Base-by-base conservation (phyloP, 1,140 invertebrate genomes). In the Apis florea region DNA sequence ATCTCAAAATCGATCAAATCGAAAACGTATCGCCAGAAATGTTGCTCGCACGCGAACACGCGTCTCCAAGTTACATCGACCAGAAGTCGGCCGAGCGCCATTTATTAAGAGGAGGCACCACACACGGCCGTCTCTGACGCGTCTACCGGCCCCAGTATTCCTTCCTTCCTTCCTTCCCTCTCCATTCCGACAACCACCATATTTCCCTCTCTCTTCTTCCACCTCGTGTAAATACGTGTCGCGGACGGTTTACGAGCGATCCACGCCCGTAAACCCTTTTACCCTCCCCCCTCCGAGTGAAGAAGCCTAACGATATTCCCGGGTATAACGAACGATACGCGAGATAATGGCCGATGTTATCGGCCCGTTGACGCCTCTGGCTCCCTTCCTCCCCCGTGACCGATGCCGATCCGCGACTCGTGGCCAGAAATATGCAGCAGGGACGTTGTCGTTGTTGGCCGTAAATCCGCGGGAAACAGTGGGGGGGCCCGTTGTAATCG, bases 341-440 rank as follows among this genome's bases (percentile, higher is more conserved):
- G 84, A 84, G 85, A 89, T 90, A 91, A 90, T 88, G 84, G 85
- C 8, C 72, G 85, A 89, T 87, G 84, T 75, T 89, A 90, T 89
- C 87, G 83, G 4, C 17, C 61, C 63, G 76, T 77, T 40, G 67
- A 51, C 56, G 64, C 26, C 49, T 17, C 49, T 17, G 12, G 15
- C n/a, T n/a, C n/a, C n/a, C n/a, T n/a, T n/a, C n/a, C n/a, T n/a
- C n/a, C 58, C 6, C 15, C 68, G 66, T 84, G 70, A 80, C 63
- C 78, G 76, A 85, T 87, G 77, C 51, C 71, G 79, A 83, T 85
- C 70, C 54, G 26, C 54, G 26, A 40, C 31, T 40, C 51, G 67
- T 17, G 40, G 21, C 21, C 2, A 15, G 40, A 76, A 59, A 85
- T 72, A 77, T 8, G 61, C 61, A 12, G 58, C 63, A 26, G 61